Evolutionary conservation across 2,113 vertebrate species (phyloP), one percentile per base, ranked within the genome.

Genomic region (Epinephelus moara): DNA sequence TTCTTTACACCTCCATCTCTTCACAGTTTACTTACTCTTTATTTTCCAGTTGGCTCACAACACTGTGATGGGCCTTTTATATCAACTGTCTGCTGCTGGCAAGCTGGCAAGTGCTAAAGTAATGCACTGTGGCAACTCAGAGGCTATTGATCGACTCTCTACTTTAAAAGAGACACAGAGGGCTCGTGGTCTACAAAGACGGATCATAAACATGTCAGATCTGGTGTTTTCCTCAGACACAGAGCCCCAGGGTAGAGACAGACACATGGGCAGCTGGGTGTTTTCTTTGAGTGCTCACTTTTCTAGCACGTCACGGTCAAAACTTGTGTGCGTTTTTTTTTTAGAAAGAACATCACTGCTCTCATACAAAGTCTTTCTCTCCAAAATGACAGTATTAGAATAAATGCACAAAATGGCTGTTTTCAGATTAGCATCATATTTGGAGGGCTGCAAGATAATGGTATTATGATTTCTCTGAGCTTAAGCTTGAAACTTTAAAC

Each of bases 161-260:
- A 45, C 42, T 45, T 68, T 80, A 52, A 78, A 77, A 57, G 69
- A 78, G 63, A 76, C 80, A 33, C 50, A 1, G 61, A 75, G 0
- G 27, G 12, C 53, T 78, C 63, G 33, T 78, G 64, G 47, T 75
- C 75, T 40, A 49, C 74, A 63, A 56, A 85, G 30, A 64, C 61
- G 2, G 25, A 70, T 69, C 70, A 57, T 86, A 82, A 83, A 79
- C 62, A 47, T 66, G 78, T 86, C 80, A 70, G 3, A 40, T 69
- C 37, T 40, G 66, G 75, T 70, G 27, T 73, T 76, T 72, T 74
- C 33, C 81, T 74, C 70, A 86, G 47, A 85, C 27, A 27, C 53
- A 18, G 19, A 7, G 62, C 83, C 70, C 30, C 47, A 21, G 62
- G 88, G 68, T 13, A 40, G 55, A 19, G 55, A 74, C 68, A 57